Conservation (phyloP, 2,888 invertebrate species). For the Anodontia alba region DNA sequence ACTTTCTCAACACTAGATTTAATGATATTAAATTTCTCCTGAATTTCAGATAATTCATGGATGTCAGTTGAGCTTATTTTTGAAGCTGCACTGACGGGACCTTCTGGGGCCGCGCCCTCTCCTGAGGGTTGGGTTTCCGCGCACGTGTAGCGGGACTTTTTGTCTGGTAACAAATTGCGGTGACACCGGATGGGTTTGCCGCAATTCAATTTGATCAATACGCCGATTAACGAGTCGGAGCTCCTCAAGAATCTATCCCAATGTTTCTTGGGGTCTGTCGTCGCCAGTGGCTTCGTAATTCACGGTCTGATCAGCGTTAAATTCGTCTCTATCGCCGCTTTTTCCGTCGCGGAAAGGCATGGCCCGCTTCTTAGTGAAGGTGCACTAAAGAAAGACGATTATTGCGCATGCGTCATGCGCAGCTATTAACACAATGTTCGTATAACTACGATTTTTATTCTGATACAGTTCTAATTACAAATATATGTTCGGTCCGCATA, state of each 20-base stretch:
- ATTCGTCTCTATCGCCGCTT: background rate
- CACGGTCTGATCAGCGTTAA: background rate
- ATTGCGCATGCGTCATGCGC: too few relatives aligned
- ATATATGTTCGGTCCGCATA: too few relatives aligned
- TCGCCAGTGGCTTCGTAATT: background rate
- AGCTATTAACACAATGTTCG: too few relatives aligned
- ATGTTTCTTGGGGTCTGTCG: background rate
- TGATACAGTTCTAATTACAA: too few relatives aligned
- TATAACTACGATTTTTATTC: too few relatives aligned
- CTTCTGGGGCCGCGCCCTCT: background rate
- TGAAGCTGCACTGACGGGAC: background rate
- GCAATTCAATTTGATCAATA: background rate
- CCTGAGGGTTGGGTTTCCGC: background rate
- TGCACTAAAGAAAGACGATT: conserved; percentile 7
- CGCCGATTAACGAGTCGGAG: background rate
- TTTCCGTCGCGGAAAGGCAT: background rate
- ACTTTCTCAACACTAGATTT: too few relatives aligned
- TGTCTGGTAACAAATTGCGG: too few relatives aligned
- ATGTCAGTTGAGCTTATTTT: too few relatives aligned
- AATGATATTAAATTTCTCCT: too few relatives aligned
- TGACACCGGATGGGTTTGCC: background rate
- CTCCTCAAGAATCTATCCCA: background rate
- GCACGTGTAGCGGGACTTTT: too few relatives aligned
- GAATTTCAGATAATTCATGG: too few relatives aligned
- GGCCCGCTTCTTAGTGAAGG: conserved; percentile 4